A percentile compares a stretch with the other conserved stretches of the same genome.
Evolutionary conservation across 2,797 vertebrate genomes (phyloP).

Genomic region (Meda fulgida): DNA sequence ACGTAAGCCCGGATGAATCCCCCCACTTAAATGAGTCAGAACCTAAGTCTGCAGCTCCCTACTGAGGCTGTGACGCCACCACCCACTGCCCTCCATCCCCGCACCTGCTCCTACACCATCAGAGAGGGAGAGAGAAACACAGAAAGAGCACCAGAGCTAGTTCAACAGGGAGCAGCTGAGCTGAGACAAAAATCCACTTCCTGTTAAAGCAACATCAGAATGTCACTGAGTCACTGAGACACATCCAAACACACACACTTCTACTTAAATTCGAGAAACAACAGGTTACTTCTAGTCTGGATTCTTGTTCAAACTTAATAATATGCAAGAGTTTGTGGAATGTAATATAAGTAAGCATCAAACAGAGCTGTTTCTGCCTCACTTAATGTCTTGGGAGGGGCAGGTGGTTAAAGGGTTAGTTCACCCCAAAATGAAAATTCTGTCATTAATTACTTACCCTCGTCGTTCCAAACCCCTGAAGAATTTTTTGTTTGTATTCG

Average conservation of each 20-base stretch:
- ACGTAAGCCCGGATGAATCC: slow-evolving; percentile 70
- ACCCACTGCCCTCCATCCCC: slow-evolving; percentile 78
- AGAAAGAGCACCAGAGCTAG: slow-evolving; percentile 36
- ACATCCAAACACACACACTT: slow-evolving; percentile 24
- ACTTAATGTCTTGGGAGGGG: slow-evolving; percentile 50
- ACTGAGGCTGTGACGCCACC: slow-evolving; percentile 80
- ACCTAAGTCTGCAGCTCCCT: slow-evolving; percentile 71
- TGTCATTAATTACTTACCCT: too few relatives aligned
- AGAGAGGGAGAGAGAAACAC: slow-evolving; percentile 35
- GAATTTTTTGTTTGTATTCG: too few relatives aligned
- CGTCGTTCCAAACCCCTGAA: too few relatives aligned
- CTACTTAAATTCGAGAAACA: slow-evolving; percentile 30
- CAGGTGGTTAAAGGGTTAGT: slow-evolving; percentile 3
- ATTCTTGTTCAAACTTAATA: neutral
- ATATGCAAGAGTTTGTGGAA: neutral
- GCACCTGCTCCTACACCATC: slow-evolving; percentile 74
- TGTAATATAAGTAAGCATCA: neutral
- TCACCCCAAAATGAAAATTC: too few relatives aligned
- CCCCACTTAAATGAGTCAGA: slow-evolving; percentile 73
- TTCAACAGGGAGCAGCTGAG: slow-evolving; percentile 56
- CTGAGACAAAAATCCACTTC: slow-evolving; percentile 53
- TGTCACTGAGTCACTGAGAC: slow-evolving; percentile 50
- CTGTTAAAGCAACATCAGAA: slow-evolving; percentile 65
- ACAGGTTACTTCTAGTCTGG: slow-evolving; percentile 29
- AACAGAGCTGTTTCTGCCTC: slow-evolving; percentile 5